Conservation (phyloP, 2,888 invertebrate genomes). For the Ferrisia virgata region DNA sequence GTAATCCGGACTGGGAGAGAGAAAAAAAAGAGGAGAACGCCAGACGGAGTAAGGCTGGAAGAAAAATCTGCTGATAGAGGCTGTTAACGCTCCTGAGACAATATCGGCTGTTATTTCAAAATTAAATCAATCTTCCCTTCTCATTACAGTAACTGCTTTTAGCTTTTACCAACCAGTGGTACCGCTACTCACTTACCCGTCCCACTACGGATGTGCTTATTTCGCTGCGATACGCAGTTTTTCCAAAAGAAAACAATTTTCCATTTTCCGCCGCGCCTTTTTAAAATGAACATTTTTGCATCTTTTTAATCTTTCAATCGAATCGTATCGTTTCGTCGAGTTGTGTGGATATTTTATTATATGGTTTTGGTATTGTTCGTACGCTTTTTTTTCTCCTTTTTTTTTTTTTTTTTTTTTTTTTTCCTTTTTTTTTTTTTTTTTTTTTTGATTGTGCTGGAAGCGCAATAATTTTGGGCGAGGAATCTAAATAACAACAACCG, state of each 20-base stretch:
- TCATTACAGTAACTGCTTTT: constrained; percentile 42
- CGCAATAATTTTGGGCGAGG: too few species aligned
- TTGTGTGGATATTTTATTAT: too few species aligned
- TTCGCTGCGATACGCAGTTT: neutral
- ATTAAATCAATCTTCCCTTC: constrained; percentile 44
- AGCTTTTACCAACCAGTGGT: neutral
- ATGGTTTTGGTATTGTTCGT: too few species aligned
- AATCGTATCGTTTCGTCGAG: neutral
- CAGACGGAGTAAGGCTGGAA: neutral
- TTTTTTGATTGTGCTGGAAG: too few species aligned
- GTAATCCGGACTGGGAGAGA: constrained; percentile 11
- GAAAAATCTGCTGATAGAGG: constrained; percentile 39
- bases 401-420: too few species aligned
- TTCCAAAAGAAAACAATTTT: constrained; percentile 23
- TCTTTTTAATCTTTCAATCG: constrained; percentile 1
- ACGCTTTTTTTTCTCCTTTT: too few species aligned
- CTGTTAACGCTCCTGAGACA: constrained; percentile 41
- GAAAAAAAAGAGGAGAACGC: neutral
- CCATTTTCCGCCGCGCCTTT: neutral
- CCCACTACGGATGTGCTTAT: neutral
- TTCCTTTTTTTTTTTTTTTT: too few species aligned
- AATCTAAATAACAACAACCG: too few species aligned
- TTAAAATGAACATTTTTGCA: constrained; percentile 16
- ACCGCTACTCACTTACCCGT: neutral
- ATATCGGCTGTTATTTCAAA: constrained; percentile 43